Percentiles rank a stretch among this genome's conserved stretches.
These are phyloP conservation scores for Lontra canadensis DNA, from an alignment of 2,113 vertebrate genomes.

Conservation along the genomic window DNA sequence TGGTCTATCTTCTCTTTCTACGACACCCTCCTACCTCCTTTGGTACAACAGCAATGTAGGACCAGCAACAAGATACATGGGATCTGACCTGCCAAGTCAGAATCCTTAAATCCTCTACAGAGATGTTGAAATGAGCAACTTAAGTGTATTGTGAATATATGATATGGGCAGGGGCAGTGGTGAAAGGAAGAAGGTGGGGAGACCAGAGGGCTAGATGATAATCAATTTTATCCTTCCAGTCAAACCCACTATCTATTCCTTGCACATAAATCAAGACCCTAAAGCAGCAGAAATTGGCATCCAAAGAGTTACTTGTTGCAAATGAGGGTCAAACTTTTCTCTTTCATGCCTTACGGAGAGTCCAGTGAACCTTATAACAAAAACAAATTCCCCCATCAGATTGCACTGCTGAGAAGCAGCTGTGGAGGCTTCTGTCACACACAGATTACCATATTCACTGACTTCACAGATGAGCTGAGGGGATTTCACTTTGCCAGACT, in stretches of 20 bases:
- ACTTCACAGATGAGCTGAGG: slow-evolving; percentile 54
- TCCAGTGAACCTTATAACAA: slow-evolving; percentile 42
- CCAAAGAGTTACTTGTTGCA: neutral
- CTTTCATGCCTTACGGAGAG: neutral
- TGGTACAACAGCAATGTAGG: neutral
- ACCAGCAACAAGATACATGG: neutral
- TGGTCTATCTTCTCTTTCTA: neutral
- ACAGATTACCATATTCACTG: slow-evolving; percentile 35
- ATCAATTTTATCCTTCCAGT: neutral
- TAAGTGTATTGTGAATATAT: neutral
- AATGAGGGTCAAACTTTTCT: slow-evolving; percentile 38
- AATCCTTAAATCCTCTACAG: neutral
- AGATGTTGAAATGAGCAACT: neutral
- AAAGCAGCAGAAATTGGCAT: neutral
- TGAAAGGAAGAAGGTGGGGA: neutral
- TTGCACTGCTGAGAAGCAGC: neutral
- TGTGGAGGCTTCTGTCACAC: slow-evolving; percentile 36
- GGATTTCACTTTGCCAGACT: neutral
- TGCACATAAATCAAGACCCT: neutral
- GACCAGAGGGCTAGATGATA: neutral
- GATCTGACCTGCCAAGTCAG: neutral
- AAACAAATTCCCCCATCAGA: slow-evolving; percentile 39
- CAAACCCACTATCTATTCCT: neutral
- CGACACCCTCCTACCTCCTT: neutral
- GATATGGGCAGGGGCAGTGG: neutral